These are phyloP conservation scores for Elanoides forficatus DNA, from an alignment of 2,113 vertebrate species.

Conservation along the genomic window DNA sequence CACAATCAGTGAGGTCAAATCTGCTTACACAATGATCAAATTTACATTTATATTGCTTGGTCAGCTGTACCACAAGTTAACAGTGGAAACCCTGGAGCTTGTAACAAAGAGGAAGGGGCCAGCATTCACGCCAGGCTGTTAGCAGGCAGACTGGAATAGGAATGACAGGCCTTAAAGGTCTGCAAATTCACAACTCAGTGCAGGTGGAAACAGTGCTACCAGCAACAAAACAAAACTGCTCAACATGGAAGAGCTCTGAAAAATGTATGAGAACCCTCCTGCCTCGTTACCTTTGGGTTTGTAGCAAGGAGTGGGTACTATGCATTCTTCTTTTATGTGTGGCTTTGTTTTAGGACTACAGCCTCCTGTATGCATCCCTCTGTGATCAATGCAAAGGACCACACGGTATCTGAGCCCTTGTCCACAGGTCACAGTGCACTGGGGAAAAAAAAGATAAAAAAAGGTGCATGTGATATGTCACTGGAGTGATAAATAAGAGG, in stretches of 20 bases:
- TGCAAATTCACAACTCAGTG: background rate
- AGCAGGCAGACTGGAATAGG: background rate
- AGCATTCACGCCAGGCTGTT: background rate
- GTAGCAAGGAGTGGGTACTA: constrained; percentile 91
- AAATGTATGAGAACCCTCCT: background rate
- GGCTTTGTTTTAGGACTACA: constrained; percentile 93
- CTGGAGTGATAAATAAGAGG: background rate
- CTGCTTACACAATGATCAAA: background rate
- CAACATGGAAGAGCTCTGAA: background rate
- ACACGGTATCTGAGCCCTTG: constrained; percentile 95
- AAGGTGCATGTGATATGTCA: background rate
- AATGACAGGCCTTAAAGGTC: background rate
- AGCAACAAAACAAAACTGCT: accelerated
- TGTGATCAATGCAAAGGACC: constrained; percentile 93
- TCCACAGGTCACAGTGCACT: constrained; percentile 97
- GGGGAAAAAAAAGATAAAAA: background rate
- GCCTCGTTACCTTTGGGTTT: constrained; percentile 84
- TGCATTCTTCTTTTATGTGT: constrained; percentile 95
- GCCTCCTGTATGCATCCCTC: constrained; percentile 91
- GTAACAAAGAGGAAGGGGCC: background rate
- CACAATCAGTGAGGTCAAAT: background rate
- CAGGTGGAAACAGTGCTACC: background rate
- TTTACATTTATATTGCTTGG: background rate
- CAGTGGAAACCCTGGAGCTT: background rate
- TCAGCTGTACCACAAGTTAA: background rate